phyloP scores from a whole-genome alignment of 2,888 invertebrate species.

The Andrena camellia region DNA sequence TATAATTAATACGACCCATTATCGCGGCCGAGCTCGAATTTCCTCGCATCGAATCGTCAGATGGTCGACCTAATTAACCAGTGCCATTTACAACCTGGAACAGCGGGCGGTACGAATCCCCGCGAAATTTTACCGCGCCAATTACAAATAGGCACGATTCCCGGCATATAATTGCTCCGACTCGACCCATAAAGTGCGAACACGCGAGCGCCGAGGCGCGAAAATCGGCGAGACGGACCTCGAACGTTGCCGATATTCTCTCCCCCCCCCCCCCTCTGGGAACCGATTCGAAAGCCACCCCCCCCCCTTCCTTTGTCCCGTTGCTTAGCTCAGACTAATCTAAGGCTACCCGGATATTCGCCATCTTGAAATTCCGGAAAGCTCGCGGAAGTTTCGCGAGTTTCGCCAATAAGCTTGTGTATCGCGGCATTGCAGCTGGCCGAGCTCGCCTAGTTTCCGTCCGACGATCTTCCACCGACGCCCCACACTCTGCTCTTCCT shows the following conservation, averaged over 20 bases:
- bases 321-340: conserved; percentile 65
- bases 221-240: background rate
- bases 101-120: conserved; percentile 55
- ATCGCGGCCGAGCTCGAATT: conserved; percentile 63
- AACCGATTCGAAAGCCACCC: background rate
- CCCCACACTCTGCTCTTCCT: background rate
- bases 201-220: background rate
- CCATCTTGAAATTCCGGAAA: conserved; percentile 76
- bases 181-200: background rate
- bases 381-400: conserved; percentile 72
- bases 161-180: background rate
- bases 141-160: conserved; percentile 55
- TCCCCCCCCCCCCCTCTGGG: no score
- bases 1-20: conserved; percentile 72
- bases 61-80: conserved; percentile 72
- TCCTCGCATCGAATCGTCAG: conserved; percentile 67
- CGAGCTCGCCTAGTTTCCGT: conserved; percentile 72
- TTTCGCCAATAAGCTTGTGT: conserved; percentile 77
- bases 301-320: background rate
- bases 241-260: background rate
- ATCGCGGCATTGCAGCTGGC: conserved; percentile 79
- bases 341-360: conserved; percentile 67
- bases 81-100: conserved; percentile 67
- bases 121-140: conserved; percentile 47
- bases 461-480: conserved; percentile 41